phyloP scores from a whole-genome alignment of 2,113 vertebrate genomes.

The Coryphaenoides rupestris region DNA sequence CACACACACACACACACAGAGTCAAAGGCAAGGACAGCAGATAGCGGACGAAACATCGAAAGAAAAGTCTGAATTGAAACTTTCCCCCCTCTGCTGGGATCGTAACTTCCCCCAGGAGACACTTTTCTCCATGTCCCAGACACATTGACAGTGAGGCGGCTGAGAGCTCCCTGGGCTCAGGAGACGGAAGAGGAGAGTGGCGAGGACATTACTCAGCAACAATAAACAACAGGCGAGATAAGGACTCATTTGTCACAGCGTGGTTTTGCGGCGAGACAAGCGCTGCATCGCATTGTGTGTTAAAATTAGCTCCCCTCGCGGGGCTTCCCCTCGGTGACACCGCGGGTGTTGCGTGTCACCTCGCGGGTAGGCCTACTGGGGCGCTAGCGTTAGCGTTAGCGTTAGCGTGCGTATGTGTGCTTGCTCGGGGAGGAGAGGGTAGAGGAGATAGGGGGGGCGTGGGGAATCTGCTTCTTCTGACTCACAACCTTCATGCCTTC shows the following conservation, averaged over 20 bases:
- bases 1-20: no score
- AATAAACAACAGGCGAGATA: conserved; percentile 61
- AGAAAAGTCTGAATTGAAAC: no score
- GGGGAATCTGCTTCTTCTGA: conserved; percentile 38
- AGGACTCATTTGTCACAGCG: conserved; percentile 56
- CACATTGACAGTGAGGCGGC: conserved; percentile 28
- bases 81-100: no score
- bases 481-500: conserved; percentile 12
- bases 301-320: conserved; percentile 51
- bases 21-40: no score
- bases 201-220: conserved; percentile 67
- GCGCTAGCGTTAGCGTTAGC: no score
- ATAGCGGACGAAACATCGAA: no score
- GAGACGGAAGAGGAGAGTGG: conserved; percentile 32
- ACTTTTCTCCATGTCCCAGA: conserved; percentile 23
- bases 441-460: no score
- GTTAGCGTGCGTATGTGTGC: no score
- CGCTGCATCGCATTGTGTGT: conserved; percentile 42
- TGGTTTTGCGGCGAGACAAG: conserved; percentile 39
- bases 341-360: conserved; percentile 41
- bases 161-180: conserved; percentile 31
- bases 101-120: no score
- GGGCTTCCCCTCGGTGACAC: conserved; percentile 43
- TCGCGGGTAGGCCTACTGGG: conserved; percentile 32
- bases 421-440: no score